A percentile compares a stretch with the other conserved stretches of the same genome.
phyloP scores from a whole-genome alignment of 2,113 vertebrate species.

The Odontophorus gujanensis region DNA sequence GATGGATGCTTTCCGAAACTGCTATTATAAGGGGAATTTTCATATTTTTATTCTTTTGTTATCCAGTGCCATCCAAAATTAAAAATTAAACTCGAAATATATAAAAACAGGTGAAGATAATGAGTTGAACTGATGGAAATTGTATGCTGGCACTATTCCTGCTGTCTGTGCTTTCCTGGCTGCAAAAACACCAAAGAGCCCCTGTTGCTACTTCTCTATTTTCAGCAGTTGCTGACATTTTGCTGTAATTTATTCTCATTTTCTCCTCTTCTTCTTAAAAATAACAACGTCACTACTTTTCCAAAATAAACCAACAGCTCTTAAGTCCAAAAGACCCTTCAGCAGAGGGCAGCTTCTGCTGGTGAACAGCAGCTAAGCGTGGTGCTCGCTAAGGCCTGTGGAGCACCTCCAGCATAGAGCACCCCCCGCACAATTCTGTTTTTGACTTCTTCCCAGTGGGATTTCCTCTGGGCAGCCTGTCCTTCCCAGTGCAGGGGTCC shows the following conservation, averaged over 20 bases:
- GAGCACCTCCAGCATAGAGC: background rate
- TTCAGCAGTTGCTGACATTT: constrained; percentile 38
- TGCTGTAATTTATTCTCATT: constrained; percentile 8
- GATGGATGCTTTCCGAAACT: background rate
- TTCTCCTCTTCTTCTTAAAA: constrained; percentile 29
- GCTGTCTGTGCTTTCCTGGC: background rate
- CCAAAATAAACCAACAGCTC: background rate
- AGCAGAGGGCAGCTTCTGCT: background rate
- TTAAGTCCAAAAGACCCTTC: background rate
- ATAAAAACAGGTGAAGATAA: background rate
- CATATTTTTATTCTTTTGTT: constrained; percentile 22
- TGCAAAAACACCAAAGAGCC: constrained; percentile 1
- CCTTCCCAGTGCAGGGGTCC: background rate
- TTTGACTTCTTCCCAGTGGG: background rate
- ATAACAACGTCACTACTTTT: background rate
- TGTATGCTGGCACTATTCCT: background rate
- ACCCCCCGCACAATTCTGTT: background rate
- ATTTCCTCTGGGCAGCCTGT: background rate
- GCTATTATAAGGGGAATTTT: background rate
- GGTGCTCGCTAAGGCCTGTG: fast-evolving
- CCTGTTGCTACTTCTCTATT: background rate
- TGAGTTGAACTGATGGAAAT: constrained; percentile 10
- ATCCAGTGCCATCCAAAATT: background rate
- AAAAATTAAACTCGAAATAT: background rate
- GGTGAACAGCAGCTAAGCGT: background rate